Evolutionary conservation across 2,888 invertebrate genomes (phyloP), one percentile per base, ranked within the genome.

Genomic region (Thereva nobilitata): DNA sequence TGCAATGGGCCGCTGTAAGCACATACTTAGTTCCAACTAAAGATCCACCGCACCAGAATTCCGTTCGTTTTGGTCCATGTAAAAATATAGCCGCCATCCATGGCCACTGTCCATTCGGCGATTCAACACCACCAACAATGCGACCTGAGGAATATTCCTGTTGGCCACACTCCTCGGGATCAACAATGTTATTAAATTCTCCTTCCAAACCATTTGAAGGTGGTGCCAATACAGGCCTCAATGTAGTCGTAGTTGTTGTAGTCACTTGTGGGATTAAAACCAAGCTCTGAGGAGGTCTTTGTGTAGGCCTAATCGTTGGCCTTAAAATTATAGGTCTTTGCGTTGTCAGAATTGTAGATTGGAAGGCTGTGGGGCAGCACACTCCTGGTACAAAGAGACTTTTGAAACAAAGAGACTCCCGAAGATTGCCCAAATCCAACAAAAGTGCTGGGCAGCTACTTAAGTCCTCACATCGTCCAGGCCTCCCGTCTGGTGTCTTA

Each of bases 41-140:
- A 0, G 93, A 91, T 1, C 95, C 96, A 0, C 95, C 95, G 76
- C 96, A 96, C 95, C 95, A 95, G 82, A 94, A 95, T 80, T 94
- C 94, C 0, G 91, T 88, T 37, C 93, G 86, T 73, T 90, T 87
- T 44, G 89, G 87, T 6, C 93, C 94, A 76, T 93, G 93, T 54
- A 95, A 84, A 80, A 92, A 95, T 73, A 95, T 93, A 1, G 95
- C 95, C 0, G 93, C 96, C 91, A 97, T 92, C 96, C 96, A 97
- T 0, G 97, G 96, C 93, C 95, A 95, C 63, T 92, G 87, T 0
- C 95, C 95, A 0, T 92, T 89, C 35, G 89, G 83, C 0, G 94
- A 86, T 77, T 91, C 89, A 64, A 90, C 88, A 4, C 97, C 97
- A 0, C 97, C 97, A 0, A 97, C 96, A 50, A 97, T 93, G 4